A percentile compares a stretch with the other conserved stretches of the same genome.
Conservation (phyloP, 2,888 invertebrate species). For the Hirtodrosophila trivittata region DNA sequence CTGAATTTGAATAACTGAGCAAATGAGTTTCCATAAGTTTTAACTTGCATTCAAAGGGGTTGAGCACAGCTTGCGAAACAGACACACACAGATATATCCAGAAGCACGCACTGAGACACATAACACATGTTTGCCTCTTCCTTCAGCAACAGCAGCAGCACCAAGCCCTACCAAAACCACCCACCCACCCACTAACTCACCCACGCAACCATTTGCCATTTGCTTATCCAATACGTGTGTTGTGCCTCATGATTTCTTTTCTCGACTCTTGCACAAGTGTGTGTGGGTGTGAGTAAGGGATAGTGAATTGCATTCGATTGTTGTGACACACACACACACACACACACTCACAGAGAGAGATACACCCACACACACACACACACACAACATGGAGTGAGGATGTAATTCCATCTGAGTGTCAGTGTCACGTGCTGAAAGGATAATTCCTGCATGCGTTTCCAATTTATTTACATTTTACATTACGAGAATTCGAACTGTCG, state of each 20-base stretch:
- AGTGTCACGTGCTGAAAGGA: conserved; percentile 67
- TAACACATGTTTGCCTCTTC: too few species aligned
- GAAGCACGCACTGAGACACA: too few species aligned
- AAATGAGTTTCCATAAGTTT: conserved; percentile 42
- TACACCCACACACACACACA: conserved; percentile 21
- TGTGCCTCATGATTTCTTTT: conserved; percentile 37
- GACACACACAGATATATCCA: conserved; percentile 27
- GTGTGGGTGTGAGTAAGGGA: too few species aligned
- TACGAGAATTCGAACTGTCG: conserved; percentile 46
- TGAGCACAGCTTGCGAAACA: conserved; percentile 52
- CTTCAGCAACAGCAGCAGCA: too few species aligned
- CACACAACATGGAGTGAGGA: conserved; percentile 14
- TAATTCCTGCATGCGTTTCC: conserved; percentile 75
- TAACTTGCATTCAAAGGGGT: conserved; percentile 40
- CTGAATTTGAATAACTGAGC: conserved; percentile 25
- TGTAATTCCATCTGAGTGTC: conserved; percentile 61
- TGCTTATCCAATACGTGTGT: conserved; percentile 32
- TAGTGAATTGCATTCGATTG: conserved; percentile 49
- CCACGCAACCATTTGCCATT: conserved; percentile 24
- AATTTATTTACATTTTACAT: conserved; percentile 65
- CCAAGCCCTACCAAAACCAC: conserved; percentile 1
- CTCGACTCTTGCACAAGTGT: conserved; percentile 24
- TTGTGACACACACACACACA: conserved; percentile 31
- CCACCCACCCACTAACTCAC: conserved; percentile 17
- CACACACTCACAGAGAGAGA: conserved; percentile 11